Percentiles rank a stretch among this genome's conserved stretches.
These are phyloP conservation scores for Microplitis demolitor DNA, from an alignment of 1,140 invertebrate species.

Conservation along the genomic window DNA sequence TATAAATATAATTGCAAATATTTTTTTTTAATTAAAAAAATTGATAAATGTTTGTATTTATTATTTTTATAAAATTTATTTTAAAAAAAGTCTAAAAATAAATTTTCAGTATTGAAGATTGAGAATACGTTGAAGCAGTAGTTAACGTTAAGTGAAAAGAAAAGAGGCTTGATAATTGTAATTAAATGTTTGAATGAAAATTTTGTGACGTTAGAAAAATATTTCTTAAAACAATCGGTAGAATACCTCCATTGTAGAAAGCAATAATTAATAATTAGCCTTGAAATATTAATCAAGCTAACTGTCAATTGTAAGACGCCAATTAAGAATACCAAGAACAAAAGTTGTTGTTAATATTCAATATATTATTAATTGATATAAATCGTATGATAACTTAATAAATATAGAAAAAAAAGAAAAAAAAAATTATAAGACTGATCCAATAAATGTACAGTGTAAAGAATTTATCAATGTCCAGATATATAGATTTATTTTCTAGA, in stretches of 20 bases:
- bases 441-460: conserved; percentile 45
- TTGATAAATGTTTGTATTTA: too few species aligned
- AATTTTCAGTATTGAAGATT: too few species aligned
- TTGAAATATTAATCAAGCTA: background rate
- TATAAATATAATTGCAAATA: too few species aligned
- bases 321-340: conserved; percentile 12
- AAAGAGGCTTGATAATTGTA: too few species aligned
- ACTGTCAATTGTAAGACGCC: conserved; percentile 16
- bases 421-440: conserved; percentile 33
- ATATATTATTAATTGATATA: conserved; percentile 10
- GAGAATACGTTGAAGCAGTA: background rate
- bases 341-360: conserved; percentile 23
- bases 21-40: too few species aligned
- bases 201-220: background rate
- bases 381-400: background rate
- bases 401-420: conserved; percentile 17
- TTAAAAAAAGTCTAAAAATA: background rate
- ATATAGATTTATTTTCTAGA: background rate
- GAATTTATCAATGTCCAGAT: conserved; percentile 19
- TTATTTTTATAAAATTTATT: background rate
- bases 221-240: conserved; percentile 10
- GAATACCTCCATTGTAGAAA: conserved; percentile 37
- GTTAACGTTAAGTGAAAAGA: background rate
- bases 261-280: conserved; percentile 1
- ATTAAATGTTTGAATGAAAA: too few species aligned